Conservation (phyloP, 2,888 invertebrate genomes). For the Ypsolopha scabrella region DNA sequence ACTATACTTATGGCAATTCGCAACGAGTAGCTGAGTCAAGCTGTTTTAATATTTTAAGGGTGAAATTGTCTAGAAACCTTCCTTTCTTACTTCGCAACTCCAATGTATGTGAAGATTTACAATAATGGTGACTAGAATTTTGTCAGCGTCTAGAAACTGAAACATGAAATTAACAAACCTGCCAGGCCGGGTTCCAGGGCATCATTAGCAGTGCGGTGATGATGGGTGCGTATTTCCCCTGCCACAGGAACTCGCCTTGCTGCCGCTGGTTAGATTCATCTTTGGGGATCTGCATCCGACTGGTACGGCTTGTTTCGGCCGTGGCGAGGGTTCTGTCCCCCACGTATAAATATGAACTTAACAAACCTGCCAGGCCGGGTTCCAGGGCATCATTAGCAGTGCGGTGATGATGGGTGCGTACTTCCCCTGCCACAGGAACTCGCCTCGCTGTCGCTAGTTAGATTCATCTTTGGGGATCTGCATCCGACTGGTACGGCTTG, state of each 20-base stretch:
- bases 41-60: no score
- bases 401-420: slow-evolving; percentile 23
- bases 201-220: slow-evolving; percentile 24
- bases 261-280: not conserved
- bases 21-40: no score
- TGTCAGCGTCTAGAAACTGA: no score
- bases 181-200: slow-evolving; percentile 39
- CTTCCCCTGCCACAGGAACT: slow-evolving; percentile 34
- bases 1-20: no score
- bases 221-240: slow-evolving; percentile 27
- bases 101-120: no score
- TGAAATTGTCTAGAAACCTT: no score
- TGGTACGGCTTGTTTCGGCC: slow-evolving; percentile 12
- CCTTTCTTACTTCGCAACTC: no score
- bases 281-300: slow-evolving; percentile 7
- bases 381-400: slow-evolving; percentile 33
- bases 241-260: slow-evolving; percentile 28
- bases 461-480: slow-evolving; percentile 1
- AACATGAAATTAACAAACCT: slow-evolving; percentile 18
- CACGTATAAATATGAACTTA: not conserved
- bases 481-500: slow-evolving; percentile 12
- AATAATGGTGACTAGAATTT: no score
- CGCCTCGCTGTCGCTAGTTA: slow-evolving; percentile 9
- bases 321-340: no score
- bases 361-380: slow-evolving; percentile 34